Conservation (phyloP, 2,888 invertebrate species). For the Hetaerina titia region DNA sequence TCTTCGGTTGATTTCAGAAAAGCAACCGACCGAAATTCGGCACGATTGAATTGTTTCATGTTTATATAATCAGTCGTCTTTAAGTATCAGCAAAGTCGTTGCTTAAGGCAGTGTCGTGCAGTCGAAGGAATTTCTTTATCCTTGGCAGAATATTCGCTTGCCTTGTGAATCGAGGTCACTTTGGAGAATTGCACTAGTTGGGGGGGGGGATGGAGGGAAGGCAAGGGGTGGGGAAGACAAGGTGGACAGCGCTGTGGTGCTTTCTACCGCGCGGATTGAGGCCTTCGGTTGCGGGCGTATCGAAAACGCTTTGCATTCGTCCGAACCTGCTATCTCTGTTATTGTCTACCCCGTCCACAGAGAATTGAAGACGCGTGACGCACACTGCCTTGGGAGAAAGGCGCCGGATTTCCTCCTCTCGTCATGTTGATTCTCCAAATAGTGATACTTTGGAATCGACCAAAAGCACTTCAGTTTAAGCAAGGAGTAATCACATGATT, state of each 20-base stretch:
- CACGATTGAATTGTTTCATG: not conserved
- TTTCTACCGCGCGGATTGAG: not conserved
- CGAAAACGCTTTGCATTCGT: too few relatives aligned
- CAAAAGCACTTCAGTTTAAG: too few relatives aligned
- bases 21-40: not conserved
- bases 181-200: not conserved
- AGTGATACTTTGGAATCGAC: too few relatives aligned
- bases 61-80: too few relatives aligned
- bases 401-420: not conserved
- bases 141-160: not conserved
- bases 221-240: not conserved
- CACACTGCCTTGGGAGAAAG: not conserved
- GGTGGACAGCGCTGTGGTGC: not conserved
- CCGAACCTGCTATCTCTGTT: not conserved
- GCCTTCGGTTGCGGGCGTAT: not conserved
- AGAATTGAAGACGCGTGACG: not conserved
- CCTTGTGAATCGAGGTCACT: slow-evolving; percentile 13
- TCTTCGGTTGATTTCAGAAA: slow-evolving; percentile 5
- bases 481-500: too few relatives aligned
- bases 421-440: too few relatives aligned
- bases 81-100: not conserved
- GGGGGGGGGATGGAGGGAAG: not conserved
- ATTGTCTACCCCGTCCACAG: not conserved
- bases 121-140: not conserved
- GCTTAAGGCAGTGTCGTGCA: not conserved